Evolutionary conservation across 1,140 invertebrate species (phyloP).

Genomic region (Triops cancriformis): DNA sequence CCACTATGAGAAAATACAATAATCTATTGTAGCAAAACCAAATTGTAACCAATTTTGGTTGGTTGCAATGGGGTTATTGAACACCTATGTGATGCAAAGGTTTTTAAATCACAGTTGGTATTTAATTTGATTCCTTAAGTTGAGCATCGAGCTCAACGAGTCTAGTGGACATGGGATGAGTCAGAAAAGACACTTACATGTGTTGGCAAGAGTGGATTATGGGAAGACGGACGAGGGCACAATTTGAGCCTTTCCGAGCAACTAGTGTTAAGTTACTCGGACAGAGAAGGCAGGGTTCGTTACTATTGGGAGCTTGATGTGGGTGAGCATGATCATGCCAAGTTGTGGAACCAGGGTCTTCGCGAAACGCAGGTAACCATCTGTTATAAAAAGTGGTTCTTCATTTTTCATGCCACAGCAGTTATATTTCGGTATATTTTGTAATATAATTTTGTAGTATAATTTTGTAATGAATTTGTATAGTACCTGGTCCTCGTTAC

Average conservation of each 20-base stretch:
- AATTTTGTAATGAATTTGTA: no score
- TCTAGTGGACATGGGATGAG: not conserved
- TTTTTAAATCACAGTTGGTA: not conserved
- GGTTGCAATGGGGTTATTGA: no score
- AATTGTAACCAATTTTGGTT: no score
- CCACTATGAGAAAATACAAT: no score
- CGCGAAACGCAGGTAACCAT: not conserved
- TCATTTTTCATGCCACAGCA: no score
- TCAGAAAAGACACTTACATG: not conserved
- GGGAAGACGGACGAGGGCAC: not conserved
- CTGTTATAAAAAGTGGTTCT: not conserved
- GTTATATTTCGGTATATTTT: no score
- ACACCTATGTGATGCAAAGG: no score
- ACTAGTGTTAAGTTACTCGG: not conserved
- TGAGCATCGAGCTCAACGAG: not conserved
- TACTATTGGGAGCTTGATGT: not conserved
- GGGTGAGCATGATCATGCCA: not conserved
- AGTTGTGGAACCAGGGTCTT: not conserved
- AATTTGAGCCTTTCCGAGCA: conserved; percentile 1
- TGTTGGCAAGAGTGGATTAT: not conserved
- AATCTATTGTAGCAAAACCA: no score
- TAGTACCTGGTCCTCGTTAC: not conserved
- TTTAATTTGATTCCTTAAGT: not conserved
- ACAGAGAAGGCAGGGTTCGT: not conserved
- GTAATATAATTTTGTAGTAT: no score